These are phyloP conservation scores for Sycophaga agraensis DNA, from an alignment of 1,140 invertebrate genomes.

Conservation along the genomic window DNA sequence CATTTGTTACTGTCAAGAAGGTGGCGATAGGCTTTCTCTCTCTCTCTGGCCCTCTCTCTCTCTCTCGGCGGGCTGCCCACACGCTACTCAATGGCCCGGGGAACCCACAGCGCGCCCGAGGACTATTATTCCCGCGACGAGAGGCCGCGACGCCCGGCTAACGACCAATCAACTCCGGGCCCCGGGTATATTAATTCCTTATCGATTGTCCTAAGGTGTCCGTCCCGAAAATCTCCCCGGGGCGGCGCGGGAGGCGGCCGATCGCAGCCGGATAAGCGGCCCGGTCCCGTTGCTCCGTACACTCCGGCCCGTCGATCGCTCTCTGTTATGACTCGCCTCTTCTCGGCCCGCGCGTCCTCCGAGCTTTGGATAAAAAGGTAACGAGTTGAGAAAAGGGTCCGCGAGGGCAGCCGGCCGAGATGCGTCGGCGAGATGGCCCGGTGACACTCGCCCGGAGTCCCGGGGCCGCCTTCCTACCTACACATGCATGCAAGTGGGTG, in stretches of 20 bases:
- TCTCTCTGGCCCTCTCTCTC: neutral
- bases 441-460: too few species aligned
- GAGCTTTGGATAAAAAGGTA: too few species aligned
- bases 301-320: conserved; percentile 37
- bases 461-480: too few species aligned
- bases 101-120: conserved; percentile 25
- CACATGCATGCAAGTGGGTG: too few species aligned
- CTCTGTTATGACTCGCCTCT: conserved; percentile 15
- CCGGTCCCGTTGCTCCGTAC: conserved; percentile 39
- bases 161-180: conserved; percentile 54
- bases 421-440: too few species aligned
- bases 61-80: conserved; percentile 38
- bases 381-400: too few species aligned
- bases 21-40: conserved; percentile 60
- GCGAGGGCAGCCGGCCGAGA: too few species aligned
- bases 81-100: conserved; percentile 40
- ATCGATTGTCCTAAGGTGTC: conserved; percentile 51
- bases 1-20: conserved; percentile 66
- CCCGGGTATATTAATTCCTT: conserved; percentile 55
- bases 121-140: conserved; percentile 51
- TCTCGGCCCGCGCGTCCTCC: too few species aligned
- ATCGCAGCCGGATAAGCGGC: conserved; percentile 32
- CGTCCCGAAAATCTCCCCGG: conserved; percentile 16
- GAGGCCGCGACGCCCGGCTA: conserved; percentile 30
- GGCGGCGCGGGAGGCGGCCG: conserved; percentile 32